Percentiles rank a stretch among this genome's conserved stretches.
Conservation (phyloP, 2,888 invertebrate species). For the Limnephilus lunatus region DNA sequence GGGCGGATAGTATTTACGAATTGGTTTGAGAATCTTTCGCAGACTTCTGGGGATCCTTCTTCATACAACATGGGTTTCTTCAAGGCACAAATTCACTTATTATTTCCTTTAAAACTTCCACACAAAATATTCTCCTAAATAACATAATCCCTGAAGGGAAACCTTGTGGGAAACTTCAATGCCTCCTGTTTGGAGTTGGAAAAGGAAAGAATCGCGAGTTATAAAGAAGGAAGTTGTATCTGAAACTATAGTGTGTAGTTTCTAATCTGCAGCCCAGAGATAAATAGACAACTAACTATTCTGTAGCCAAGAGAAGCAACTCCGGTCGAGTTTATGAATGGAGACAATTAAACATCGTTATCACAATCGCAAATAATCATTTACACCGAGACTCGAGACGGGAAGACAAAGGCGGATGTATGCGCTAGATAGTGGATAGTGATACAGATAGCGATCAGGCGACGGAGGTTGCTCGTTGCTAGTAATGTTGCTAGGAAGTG, state of each 20-base stretch:
- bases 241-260: background rate
- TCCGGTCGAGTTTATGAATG: conserved; percentile 37
- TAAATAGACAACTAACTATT: background rate
- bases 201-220: background rate
- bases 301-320: background rate
- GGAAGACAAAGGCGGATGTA: conserved; percentile 44
- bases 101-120: too few species aligned
- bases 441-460: background rate
- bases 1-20: too few species aligned
- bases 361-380: conserved; percentile 48
- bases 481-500: background rate
- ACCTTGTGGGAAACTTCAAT: too few species aligned
- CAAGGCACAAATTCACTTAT: too few species aligned
- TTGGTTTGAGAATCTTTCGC: too few species aligned
- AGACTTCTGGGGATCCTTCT: too few species aligned
- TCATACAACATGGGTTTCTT: too few species aligned
- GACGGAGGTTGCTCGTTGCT: background rate
- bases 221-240: background rate
- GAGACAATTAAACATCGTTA: conserved; percentile 47
- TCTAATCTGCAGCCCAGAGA: background rate
- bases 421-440: conserved; percentile 24
- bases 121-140: too few species aligned
- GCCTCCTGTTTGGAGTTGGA: background rate
- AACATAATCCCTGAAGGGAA: too few species aligned
- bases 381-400: conserved; percentile 18